Evolutionary conservation across 2,888 invertebrate genomes (phyloP).

Genomic region (Strigamia maritima): DNA sequence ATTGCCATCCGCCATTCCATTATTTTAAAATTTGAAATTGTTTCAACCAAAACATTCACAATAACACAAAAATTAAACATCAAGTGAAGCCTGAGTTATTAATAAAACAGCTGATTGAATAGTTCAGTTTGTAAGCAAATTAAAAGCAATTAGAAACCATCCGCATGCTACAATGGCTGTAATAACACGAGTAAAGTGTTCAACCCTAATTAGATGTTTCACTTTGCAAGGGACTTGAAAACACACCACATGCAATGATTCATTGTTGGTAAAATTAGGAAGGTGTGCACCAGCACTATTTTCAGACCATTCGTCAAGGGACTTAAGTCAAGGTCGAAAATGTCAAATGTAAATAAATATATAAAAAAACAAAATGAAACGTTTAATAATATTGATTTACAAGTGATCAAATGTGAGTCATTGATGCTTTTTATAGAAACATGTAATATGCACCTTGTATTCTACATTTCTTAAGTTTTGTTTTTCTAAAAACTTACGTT

Average conservation of each 20-base stretch:
- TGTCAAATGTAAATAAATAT: neutral
- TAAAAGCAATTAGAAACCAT: neutral
- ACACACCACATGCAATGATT: neutral
- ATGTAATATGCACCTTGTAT: neutral
- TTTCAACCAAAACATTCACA: no score
- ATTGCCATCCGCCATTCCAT: no score
- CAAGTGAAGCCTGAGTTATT: neutral
- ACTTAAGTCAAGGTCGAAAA: neutral
- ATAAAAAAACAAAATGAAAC: neutral
- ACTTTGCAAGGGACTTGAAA: neutral
- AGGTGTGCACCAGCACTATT: neutral
- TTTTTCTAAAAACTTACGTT: slow-evolving; percentile 56
- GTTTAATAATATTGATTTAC: neutral
- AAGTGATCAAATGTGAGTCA: neutral
- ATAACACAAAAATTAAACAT: no score
- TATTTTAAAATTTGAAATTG: no score
- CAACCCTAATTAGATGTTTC: neutral
- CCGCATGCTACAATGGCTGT: neutral
- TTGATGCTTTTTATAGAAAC: neutral
- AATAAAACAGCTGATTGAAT: neutral
- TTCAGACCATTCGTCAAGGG: neutral
- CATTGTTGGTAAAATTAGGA: neutral
- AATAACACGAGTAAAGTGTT: neutral
- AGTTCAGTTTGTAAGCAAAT: neutral
- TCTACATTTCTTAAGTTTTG: neutral